Evolutionary conservation across 2,113 vertebrate species (phyloP).

Genomic region (Arvicanthis niloticus): DNA sequence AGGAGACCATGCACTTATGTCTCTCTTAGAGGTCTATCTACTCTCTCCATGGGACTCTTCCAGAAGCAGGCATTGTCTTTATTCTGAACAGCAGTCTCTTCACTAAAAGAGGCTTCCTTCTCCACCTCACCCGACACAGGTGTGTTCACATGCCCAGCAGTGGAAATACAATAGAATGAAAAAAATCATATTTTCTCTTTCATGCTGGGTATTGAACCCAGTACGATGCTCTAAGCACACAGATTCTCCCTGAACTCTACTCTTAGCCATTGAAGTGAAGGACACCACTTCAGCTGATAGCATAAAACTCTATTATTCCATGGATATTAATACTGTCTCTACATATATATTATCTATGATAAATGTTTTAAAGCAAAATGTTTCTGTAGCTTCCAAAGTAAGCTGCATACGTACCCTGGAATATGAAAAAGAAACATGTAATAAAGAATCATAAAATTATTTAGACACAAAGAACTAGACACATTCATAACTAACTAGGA

Average conservation of each 20-base stretch:
- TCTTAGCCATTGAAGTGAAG: background rate
- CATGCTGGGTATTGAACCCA: background rate
- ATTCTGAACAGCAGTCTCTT: background rate
- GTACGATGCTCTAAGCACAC: background rate
- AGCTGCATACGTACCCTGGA: background rate
- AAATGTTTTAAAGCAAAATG: conserved; percentile 5
- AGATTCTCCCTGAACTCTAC: background rate
- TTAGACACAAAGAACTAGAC: background rate
- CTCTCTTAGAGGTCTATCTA: background rate
- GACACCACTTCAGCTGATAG: background rate
- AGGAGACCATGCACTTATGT: background rate
- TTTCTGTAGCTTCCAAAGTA: background rate
- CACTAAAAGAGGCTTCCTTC: background rate
- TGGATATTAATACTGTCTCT: background rate
- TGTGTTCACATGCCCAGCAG: background rate
- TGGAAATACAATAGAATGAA: conserved; percentile 1
- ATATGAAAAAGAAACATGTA: background rate
- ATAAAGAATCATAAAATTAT: conserved; percentile 5
- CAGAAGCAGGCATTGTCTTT: background rate
- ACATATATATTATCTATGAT: background rate
- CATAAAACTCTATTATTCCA: background rate
- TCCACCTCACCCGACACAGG: background rate
- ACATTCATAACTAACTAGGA: conserved; percentile 2
- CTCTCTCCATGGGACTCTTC: background rate
- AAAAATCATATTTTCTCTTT: background rate